phyloP scores from a whole-genome alignment of 2,113 vertebrate species.

The Meleagris gallopavo region DNA sequence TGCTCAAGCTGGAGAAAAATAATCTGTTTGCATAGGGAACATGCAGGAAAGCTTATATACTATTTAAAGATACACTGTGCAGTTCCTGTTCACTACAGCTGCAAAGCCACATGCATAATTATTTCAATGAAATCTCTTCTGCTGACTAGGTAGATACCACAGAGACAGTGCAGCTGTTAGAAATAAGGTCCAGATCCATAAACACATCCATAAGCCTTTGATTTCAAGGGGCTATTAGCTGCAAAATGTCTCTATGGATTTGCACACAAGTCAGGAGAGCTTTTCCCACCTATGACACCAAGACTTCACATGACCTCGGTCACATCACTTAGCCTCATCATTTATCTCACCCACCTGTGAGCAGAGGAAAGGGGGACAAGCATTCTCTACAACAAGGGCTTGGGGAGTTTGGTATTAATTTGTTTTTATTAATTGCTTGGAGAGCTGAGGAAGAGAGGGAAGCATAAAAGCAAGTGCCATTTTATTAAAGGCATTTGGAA shows the following conservation, averaged over 20 bases:
- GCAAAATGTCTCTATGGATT: not conserved
- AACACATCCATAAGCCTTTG: not conserved
- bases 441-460: constrained; percentile 7
- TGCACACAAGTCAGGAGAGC: not conserved
- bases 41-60: not conserved
- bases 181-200: constrained; percentile 22
- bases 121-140: constrained; percentile 31
- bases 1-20: not conserved
- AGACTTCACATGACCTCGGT: not conserved
- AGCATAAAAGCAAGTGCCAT: not conserved
- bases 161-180: constrained; percentile 27
- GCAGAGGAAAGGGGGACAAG: not conserved
- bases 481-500: not conserved
- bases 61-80: constrained; percentile 23
- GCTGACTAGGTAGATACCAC: constrained; percentile 43
- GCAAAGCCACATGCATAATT: constrained; percentile 22
- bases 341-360: not conserved
- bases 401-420: constrained; percentile 17
- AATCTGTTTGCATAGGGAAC: not conserved
- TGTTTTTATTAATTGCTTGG: constrained; percentile 22
- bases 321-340: not conserved
- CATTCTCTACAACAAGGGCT: not conserved
- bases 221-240: constrained; percentile 14
- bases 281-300: not conserved
- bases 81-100: constrained; percentile 38